These are phyloP conservation scores for Pomacea maculata DNA, from an alignment of 1,140 invertebrate genomes.

Conservation along the genomic window DNA sequence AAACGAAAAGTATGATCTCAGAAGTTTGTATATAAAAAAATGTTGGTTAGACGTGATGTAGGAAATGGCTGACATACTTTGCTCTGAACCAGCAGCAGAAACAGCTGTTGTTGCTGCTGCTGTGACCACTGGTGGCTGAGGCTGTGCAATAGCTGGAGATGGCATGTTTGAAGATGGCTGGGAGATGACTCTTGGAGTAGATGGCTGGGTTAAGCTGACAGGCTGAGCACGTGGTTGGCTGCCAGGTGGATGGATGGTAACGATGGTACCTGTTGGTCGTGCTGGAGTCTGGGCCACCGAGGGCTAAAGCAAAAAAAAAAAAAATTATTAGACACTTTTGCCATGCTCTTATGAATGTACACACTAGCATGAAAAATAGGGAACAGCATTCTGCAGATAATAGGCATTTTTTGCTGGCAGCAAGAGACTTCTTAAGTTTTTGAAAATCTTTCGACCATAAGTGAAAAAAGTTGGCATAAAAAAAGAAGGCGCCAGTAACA, in stretches of 20 bases:
- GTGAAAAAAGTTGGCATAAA: too few species aligned
- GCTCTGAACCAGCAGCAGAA: background rate
- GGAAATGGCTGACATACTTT: background rate
- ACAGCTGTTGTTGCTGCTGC: slow-evolving; percentile 3
- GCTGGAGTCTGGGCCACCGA: background rate
- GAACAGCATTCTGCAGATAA: too few species aligned
- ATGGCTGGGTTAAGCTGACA: slow-evolving; percentile 10
- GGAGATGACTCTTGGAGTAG: slow-evolving; percentile 17
- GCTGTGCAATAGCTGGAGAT: slow-evolving; percentile 16
- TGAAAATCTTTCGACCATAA: too few species aligned
- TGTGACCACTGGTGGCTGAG: slow-evolving; percentile 17
- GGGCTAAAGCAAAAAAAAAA: background rate
- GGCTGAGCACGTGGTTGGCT: slow-evolving; percentile 23
- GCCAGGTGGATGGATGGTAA: slow-evolving; percentile 28
- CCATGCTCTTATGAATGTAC: too few species aligned
- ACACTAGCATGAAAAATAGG: too few species aligned
- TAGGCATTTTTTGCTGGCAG: too few species aligned
- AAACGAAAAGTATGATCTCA: too few species aligned
- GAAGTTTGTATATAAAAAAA: too few species aligned
- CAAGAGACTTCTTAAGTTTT: too few species aligned
- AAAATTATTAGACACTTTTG: background rate
- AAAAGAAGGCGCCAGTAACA: too few species aligned
- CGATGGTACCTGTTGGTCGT: slow-evolving; percentile 10
- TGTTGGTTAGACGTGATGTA: too few species aligned
- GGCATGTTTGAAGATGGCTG: slow-evolving; percentile 14